These are phyloP conservation scores for Ceratotherium simum DNA, from an alignment of 2,113 vertebrate species.

Conservation along the genomic window DNA sequence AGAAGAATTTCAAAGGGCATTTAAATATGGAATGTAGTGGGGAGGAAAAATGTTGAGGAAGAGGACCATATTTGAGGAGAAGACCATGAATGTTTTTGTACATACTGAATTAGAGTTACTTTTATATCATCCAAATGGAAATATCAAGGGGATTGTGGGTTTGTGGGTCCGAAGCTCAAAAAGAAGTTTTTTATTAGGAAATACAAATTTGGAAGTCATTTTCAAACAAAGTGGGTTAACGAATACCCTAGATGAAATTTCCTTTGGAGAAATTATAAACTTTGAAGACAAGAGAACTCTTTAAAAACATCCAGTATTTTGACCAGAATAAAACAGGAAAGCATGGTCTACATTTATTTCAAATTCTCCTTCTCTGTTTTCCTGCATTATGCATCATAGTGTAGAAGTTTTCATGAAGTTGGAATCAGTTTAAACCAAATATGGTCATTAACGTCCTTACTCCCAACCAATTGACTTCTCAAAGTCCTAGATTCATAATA, in stretches of 20 bases:
- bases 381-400: not conserved
- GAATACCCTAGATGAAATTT: not conserved
- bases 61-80: not conserved
- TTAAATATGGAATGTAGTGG: not conserved
- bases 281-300: constrained; percentile 5
- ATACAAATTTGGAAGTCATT: not conserved
- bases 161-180: not conserved
- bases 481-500: not conserved
- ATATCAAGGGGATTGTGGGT: not conserved
- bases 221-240: not conserved
- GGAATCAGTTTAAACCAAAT: not conserved
- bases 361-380: not conserved
- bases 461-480: not conserved
- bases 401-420: not conserved
- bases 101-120: not conserved
- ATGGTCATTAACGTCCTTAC: not conserved
- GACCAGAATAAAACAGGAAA: not conserved
- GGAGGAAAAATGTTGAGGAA: not conserved
- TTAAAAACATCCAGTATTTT: not conserved
- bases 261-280: not conserved
- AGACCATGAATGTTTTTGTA: not conserved
- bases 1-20: not conserved
- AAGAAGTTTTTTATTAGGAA: not conserved
- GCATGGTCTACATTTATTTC: not conserved
- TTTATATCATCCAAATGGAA: not conserved